These are phyloP conservation scores for Acropternis orthonyx DNA, from an alignment of 2,797 vertebrate genomes.

Conservation along the genomic window DNA sequence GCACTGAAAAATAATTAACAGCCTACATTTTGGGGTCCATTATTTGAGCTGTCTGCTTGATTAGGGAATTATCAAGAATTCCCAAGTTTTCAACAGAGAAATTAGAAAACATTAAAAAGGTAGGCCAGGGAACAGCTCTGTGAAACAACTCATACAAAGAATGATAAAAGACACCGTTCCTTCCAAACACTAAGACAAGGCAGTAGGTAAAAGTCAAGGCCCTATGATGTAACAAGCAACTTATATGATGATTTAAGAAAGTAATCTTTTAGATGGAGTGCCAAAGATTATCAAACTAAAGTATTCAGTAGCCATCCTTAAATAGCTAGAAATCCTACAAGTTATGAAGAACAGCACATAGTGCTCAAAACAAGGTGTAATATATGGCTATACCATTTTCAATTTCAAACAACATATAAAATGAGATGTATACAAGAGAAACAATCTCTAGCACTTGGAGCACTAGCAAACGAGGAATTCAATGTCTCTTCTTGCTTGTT, in stretches of 20 bases:
- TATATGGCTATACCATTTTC: not conserved
- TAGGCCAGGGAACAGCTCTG: conserved; percentile 69
- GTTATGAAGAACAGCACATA: not conserved
- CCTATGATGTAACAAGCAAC: conserved; percentile 9
- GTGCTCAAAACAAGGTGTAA: not conserved
- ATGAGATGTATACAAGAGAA: not conserved
- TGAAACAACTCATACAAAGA: conserved; percentile 64
- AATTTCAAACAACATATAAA: not conserved
- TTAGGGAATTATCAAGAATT: conserved; percentile 75
- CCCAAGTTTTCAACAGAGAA: conserved; percentile 71
- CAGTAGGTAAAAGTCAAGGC: conserved; percentile 36
- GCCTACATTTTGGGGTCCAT: conserved; percentile 66
- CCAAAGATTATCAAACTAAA: not conserved
- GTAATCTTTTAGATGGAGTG: not conserved
- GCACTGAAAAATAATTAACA: conserved; percentile 74
- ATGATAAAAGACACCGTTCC: conserved; percentile 59
- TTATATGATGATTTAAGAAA: not conserved
- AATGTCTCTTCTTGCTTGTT: not conserved
- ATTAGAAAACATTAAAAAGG: conserved; percentile 73
- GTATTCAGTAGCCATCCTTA: not conserved
- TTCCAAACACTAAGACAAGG: conserved; percentile 26
- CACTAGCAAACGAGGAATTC: not conserved
- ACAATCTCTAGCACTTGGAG: not conserved
- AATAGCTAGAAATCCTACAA: not conserved
- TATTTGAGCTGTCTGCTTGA: conserved; percentile 70